Conservation (phyloP, 2,113 vertebrate genomes). For the Conger conger region DNA sequence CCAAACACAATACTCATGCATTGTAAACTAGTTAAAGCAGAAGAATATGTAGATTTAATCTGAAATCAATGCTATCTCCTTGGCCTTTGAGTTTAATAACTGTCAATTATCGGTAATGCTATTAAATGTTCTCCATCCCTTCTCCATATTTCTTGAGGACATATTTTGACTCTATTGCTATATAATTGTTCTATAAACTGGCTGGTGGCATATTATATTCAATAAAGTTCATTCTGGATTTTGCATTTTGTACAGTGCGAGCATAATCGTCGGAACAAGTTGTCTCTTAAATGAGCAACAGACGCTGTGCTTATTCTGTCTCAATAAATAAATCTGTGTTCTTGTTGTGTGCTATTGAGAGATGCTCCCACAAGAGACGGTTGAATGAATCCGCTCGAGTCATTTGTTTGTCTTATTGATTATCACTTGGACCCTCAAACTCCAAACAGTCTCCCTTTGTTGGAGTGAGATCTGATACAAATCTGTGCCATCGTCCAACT, state of each 20-base stretch:
- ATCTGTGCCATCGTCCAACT: slow-evolving; percentile 28
- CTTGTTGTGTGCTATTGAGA: slow-evolving; percentile 40
- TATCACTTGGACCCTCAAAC: slow-evolving; percentile 42
- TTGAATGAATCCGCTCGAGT: slow-evolving; percentile 36
- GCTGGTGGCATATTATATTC: not conserved
- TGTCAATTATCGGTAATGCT: not conserved
- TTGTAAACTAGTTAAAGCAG: not conserved
- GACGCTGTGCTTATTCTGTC: slow-evolving; percentile 41
- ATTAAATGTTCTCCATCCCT: not conserved
- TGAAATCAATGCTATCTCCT: not conserved
- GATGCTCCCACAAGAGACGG: slow-evolving; percentile 29
- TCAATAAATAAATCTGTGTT: slow-evolving; percentile 42
- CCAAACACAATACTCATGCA: not conserved
- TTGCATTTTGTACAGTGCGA: not conserved
- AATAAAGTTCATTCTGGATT: not conserved
- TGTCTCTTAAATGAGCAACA: not conserved
- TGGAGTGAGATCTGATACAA: slow-evolving; percentile 20
- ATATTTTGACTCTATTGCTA: not conserved
- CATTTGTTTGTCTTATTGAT: slow-evolving; percentile 58
- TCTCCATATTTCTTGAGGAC: not conserved
- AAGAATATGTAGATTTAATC: not conserved
- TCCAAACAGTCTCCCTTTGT: slow-evolving; percentile 22
- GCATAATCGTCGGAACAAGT: not conserved
- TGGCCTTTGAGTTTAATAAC: not conserved
- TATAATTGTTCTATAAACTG: not conserved